A percentile compares a stretch with the other conserved stretches of the same genome.
Conservation (phyloP, 2,888 invertebrate species). For the Spilosoma lubricipeda region DNA sequence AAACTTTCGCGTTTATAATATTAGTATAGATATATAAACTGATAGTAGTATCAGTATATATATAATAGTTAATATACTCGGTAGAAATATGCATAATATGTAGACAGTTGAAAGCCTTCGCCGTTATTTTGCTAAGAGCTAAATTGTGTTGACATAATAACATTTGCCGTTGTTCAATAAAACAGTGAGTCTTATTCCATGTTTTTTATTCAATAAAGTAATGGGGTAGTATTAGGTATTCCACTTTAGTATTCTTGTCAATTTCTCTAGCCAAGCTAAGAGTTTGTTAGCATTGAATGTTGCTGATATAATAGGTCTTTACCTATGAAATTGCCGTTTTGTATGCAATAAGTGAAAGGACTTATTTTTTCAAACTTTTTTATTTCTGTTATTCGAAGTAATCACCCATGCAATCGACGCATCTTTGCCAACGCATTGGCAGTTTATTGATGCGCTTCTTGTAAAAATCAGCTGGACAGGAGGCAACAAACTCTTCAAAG, state of each 20-base stretch:
- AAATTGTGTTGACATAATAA: constrained; percentile 8
- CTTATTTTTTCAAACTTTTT: too few relatives aligned
- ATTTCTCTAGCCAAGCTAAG: background rate
- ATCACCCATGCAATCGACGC: too few relatives aligned
- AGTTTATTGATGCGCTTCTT: too few relatives aligned
- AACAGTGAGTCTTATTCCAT: background rate
- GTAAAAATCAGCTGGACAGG: too few relatives aligned
- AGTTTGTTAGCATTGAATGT: background rate
- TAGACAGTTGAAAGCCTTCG: background rate
- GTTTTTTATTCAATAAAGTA: background rate
- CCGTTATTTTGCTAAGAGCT: constrained; percentile 6
- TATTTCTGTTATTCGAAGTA: too few relatives aligned
- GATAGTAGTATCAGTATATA: background rate
- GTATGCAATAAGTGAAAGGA: too few relatives aligned
- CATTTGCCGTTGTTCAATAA: background rate
- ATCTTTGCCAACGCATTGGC: too few relatives aligned
- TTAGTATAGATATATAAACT: too few relatives aligned
- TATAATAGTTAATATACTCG: background rate
- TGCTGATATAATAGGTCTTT: background rate
- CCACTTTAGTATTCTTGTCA: background rate
- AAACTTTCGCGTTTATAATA: too few relatives aligned
- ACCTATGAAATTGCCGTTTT: too few relatives aligned
- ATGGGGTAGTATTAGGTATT: background rate
- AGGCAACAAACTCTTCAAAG: too few relatives aligned
- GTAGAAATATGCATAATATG: background rate